Conservation (phyloP, 2,797 vertebrate species). For the Pangasius djambal region DNA sequence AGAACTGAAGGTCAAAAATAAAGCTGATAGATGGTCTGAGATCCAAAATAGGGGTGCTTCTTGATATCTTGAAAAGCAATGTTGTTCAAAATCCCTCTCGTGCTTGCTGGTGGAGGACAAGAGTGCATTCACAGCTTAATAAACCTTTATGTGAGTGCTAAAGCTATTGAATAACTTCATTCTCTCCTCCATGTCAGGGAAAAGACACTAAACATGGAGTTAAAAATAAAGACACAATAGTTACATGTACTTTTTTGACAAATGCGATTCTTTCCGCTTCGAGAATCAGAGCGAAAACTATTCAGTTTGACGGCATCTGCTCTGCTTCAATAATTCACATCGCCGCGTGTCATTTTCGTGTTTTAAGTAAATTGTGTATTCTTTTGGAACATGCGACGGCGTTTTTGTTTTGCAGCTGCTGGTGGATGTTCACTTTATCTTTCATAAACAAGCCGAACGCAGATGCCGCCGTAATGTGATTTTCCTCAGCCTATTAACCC, state of each 20-base stretch:
- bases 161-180: background rate
- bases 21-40: background rate
- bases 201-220: conserved; percentile 59
- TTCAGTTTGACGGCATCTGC: conserved; percentile 82
- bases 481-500: conserved; percentile 58
- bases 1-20: background rate
- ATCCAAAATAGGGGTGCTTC: background rate
- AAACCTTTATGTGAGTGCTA: conserved; percentile 11
- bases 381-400: conserved; percentile 59
- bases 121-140: conserved; percentile 10
- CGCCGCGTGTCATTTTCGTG: conserved; percentile 80
- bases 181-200: background rate
- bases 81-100: too few relatives aligned
- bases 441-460: conserved; percentile 60
- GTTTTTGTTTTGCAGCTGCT: conserved; percentile 54
- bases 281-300: conserved; percentile 80
- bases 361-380: conserved; percentile 87
- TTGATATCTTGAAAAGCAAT: background rate
- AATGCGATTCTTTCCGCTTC: conserved; percentile 78
- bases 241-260: conserved; percentile 72
- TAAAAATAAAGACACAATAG: conserved; percentile 83
- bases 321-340: conserved; percentile 88
- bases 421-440: conserved; percentile 58
- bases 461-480: conserved; percentile 50
- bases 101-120: background rate